These are phyloP conservation scores for Corythoichthys haematopterus DNA, from an alignment of 2,113 vertebrate genomes.

Conservation along the genomic window DNA sequence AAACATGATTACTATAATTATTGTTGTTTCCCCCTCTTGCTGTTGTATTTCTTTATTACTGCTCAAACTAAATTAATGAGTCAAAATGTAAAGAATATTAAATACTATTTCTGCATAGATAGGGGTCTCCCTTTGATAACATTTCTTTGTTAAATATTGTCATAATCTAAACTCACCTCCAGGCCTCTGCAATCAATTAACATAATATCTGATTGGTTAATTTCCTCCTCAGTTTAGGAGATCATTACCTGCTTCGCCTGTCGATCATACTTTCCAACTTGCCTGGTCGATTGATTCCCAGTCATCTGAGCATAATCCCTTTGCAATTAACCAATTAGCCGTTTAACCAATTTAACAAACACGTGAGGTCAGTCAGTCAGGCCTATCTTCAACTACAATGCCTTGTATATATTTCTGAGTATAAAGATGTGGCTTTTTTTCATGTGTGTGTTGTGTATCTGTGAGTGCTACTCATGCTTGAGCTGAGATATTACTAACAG, in stretches of 20 bases:
- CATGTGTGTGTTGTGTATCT: conserved; percentile 14
- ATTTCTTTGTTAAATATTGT: conserved; percentile 30
- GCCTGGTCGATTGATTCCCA: conserved; percentile 60
- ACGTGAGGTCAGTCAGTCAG: conserved; percentile 14
- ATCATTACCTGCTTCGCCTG: conserved; percentile 27
- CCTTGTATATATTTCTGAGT: conserved; percentile 9
- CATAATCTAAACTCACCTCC: conserved; percentile 22
- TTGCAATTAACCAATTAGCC: conserved; percentile 64
- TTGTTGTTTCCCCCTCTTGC: no score
- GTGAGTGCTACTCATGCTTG: conserved; percentile 29
- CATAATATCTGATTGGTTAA: conserved; percentile 50
- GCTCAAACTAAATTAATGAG: no score
- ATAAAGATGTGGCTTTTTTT: conserved; percentile 5
- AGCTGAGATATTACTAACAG: conserved; percentile 62
- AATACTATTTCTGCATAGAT: conserved; percentile 15
- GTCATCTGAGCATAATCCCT: conserved; percentile 61
- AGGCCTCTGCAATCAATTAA: conserved; percentile 36
- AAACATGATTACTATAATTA: no score
- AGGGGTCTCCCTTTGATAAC: conserved; percentile 22
- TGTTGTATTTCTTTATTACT: no score
- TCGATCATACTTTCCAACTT: conserved; percentile 53
- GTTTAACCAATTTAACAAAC: conserved; percentile 51
- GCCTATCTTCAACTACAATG: conserved; percentile 3
- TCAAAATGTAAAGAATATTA: conserved; percentile 17
- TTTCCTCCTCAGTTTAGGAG: conserved; percentile 27